Conservation (phyloP, 2,888 invertebrate species). For the Meiosimyza platycephala region DNA sequence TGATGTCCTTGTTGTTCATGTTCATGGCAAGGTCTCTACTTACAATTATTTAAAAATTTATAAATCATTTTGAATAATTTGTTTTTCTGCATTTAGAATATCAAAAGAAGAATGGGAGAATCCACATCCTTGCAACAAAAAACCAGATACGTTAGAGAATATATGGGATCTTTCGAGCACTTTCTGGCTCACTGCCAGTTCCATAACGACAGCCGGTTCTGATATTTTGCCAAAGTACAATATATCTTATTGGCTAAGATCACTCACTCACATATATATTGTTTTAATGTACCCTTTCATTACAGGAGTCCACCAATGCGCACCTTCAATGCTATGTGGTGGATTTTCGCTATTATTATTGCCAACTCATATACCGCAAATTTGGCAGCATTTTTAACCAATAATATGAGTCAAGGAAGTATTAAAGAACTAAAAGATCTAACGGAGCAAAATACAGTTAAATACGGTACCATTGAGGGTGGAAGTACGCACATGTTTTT, state of each 20-base stretch:
- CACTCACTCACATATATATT: no score
- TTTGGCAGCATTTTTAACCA: conserved; percentile 92
- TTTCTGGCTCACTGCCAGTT: conserved; percentile 94
- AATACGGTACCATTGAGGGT: conserved; percentile 87
- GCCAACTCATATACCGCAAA: conserved; percentile 93
- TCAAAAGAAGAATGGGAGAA: conserved; percentile 94
- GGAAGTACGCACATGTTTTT: conserved; percentile 95
- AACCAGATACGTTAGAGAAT: conserved; percentile 89
- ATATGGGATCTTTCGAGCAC: conserved; percentile 89
- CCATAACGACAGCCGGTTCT: conserved; percentile 93
- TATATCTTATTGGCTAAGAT: no score
- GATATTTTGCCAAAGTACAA: conserved; percentile 88
- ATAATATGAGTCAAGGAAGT: conserved; percentile 87
- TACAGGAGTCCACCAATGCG: conserved; percentile 81
- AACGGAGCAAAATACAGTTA: conserved; percentile 89
- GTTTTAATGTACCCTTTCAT: background rate
- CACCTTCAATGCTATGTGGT: conserved; percentile 82
- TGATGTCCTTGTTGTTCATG: conserved; percentile 84
- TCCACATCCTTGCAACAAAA: conserved; percentile 90
- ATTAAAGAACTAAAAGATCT: conserved; percentile 92
- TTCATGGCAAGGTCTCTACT: conserved; percentile 77
- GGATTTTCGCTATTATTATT: conserved; percentile 86
- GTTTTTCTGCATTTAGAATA: conserved; percentile 69
- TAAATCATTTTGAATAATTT: background rate
- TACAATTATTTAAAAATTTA: background rate